A percentile compares a stretch with the other conserved stretches of the same genome.
These are phyloP conservation scores for Ophonus ardosiacus DNA, from an alignment of 2,888 invertebrate genomes.

Conservation along the genomic window DNA sequence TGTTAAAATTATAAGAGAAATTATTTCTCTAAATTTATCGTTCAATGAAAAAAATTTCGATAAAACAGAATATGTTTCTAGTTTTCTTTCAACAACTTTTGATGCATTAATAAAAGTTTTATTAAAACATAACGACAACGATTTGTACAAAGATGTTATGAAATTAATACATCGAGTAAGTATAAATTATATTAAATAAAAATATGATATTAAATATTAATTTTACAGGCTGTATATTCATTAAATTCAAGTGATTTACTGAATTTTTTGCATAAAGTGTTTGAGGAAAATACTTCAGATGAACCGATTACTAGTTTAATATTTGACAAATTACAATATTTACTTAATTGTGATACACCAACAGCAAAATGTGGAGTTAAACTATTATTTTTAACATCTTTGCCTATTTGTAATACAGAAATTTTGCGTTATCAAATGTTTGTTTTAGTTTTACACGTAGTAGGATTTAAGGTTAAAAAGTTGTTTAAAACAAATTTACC, in stretches of 20 bases:
- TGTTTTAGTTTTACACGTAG: conserved; percentile 68
- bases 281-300: conserved; percentile 66
- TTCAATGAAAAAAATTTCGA: conserved; percentile 66
- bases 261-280: conserved; percentile 67
- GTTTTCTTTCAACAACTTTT: conserved; percentile 67
- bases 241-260: conserved; percentile 68
- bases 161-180: conserved; percentile 69
- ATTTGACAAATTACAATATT: conserved; percentile 64
- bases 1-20: conserved; percentile 59
- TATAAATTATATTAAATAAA: not conserved
- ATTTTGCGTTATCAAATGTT: conserved; percentile 68
- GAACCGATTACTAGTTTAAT: conserved; percentile 59
- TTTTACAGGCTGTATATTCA: conserved; percentile 70
- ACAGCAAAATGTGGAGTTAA: conserved; percentile 67
- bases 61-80: conserved; percentile 66
- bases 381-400: conserved; percentile 70
- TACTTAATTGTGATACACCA: conserved; percentile 62
- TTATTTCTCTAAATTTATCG: conserved; percentile 67
- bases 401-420: conserved; percentile 64
- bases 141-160: conserved; percentile 67
- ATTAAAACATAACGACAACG: conserved; percentile 65
- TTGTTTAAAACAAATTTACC: conserved; percentile 66
- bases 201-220: conserved; percentile 25
- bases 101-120: conserved; percentile 66
- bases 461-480: conserved; percentile 70